phyloP scores from a whole-genome alignment of 2,888 invertebrate species.

The Tachystola acroxantha region DNA sequence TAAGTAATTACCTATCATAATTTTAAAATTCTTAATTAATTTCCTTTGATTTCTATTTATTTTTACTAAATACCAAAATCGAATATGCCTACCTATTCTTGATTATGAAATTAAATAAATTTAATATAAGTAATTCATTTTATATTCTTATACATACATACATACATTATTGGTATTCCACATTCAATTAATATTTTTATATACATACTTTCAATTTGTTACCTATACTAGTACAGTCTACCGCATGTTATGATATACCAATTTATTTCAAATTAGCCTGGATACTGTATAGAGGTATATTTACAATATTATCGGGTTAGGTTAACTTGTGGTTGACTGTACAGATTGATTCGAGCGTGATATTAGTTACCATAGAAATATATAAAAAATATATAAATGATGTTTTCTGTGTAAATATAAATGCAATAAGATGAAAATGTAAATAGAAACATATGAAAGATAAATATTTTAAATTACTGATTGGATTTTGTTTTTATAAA shows the following conservation, averaged over 20 bases:
- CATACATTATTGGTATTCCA: too few relatives aligned
- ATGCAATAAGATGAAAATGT: slow-evolving; percentile 49
- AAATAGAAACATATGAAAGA: slow-evolving; percentile 60
- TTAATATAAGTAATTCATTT: too few relatives aligned
- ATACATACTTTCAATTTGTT: not conserved
- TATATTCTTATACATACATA: too few relatives aligned
- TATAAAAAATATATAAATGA: slow-evolving; percentile 27
- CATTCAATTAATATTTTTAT: too few relatives aligned
- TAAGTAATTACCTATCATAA: slow-evolving; percentile 34
- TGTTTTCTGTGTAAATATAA: slow-evolving; percentile 58
- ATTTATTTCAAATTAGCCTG: too few relatives aligned
- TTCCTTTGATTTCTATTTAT: slow-evolving; percentile 59
- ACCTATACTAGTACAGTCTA: too few relatives aligned
- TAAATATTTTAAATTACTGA: slow-evolving; percentile 32
- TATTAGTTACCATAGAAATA: slow-evolving; percentile 70
- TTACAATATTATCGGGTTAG: not conserved
- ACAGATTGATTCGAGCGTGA: slow-evolving; percentile 52
- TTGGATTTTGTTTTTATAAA: not conserved
- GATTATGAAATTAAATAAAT: too few relatives aligned
- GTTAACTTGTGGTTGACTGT: slow-evolving; percentile 2
- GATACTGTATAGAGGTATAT: not conserved
- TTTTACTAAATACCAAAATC: slow-evolving; percentile 15
- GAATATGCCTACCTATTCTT: not conserved
- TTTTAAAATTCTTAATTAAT: slow-evolving; percentile 21
- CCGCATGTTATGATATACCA: too few relatives aligned